Base-by-base conservation (phyloP, 1,140 invertebrate species). In the Bombus fervidus region DNA sequence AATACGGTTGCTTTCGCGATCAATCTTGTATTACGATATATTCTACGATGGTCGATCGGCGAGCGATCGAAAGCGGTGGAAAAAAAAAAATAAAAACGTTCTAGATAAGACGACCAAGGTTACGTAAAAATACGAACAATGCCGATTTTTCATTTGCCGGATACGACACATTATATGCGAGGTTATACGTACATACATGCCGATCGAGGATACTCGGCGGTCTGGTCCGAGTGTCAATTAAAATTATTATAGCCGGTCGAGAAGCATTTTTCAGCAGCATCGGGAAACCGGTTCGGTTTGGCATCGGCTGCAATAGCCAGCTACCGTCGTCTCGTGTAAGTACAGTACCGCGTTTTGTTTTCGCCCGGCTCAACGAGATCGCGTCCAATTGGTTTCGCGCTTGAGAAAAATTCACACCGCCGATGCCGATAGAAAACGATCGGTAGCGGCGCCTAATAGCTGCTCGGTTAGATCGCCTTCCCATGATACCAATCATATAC, bases 231-330 rank as follows among this genome's bases (percentile, higher is more conserved):
- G 91, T 92, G 89, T 91, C 89, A 91, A 93, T 93, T 92, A 93
- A 93, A 93, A 93, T 93, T 88, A 92, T 92, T 92, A 92, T 91
- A 90, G 90, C 90, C 89, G 88, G 87, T 89, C 89, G 87, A 83
- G 80, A 85, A 84, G 83, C 87, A 89, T 91, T 93, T 93, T 92
- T 91, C 87, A 91, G 82, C 83, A 74, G 62, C 72, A 62, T 79
- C 71, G 66, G 81, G 57, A 90, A 62, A 90, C 89, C 88, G 89
- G 88, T 90, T 91, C 89, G 80, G 57, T 86, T 81, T 77, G 73
- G 62, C 75, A 81, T 82, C 81, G 85, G 81, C 77, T 87, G 85
- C 86, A 64, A 68, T 39, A 64, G 59, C 72, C 90, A 68, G 87
- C 87, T 91, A 85, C 86, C 87, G 78, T 71, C 90, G 69, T 76